These are phyloP conservation scores for Coleophora flavipennella DNA, from an alignment of 2,888 invertebrate genomes.

Conservation along the genomic window DNA sequence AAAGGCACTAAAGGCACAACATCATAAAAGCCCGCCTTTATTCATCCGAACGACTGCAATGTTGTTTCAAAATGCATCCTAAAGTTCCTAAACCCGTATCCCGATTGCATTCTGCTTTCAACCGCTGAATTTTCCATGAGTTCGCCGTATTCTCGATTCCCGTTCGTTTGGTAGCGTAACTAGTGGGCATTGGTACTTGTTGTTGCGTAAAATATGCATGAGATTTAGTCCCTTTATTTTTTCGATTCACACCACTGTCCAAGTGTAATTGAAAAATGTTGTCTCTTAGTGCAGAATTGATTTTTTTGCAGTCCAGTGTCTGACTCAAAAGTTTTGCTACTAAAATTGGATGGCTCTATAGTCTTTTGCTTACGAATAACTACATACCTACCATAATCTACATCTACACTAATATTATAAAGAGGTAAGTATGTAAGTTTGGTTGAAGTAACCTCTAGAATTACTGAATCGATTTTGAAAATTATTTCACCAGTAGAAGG, in stretches of 20 bases:
- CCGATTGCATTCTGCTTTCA: constrained; percentile 64
- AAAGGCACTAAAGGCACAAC: constrained; percentile 28
- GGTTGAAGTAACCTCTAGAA: no score
- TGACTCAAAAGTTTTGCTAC: background rate
- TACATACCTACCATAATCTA: no score
- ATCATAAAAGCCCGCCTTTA: constrained; percentile 28
- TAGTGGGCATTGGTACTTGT: constrained; percentile 59
- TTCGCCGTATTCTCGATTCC: constrained; percentile 30
- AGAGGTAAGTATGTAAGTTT: no score
- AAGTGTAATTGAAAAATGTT: constrained; percentile 54
- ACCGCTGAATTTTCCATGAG: constrained; percentile 59
- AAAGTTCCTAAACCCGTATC: constrained; percentile 41
- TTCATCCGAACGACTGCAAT: constrained; percentile 31
- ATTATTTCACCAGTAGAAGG: no score
- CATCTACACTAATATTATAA: no score
- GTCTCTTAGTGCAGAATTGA: constrained; percentile 21
- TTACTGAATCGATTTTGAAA: no score
- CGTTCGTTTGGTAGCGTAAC: constrained; percentile 43
- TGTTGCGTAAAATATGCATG: constrained; percentile 62
- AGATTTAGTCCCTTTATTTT: constrained; percentile 61
- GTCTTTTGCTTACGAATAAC: no score
- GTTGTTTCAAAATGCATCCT: constrained; percentile 43
- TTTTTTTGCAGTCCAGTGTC: background rate
- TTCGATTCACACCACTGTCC: constrained; percentile 44
- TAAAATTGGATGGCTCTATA: background rate